Base-by-base conservation (phyloP, 2,113 vertebrate species). In the Melierax canorus region DNA sequence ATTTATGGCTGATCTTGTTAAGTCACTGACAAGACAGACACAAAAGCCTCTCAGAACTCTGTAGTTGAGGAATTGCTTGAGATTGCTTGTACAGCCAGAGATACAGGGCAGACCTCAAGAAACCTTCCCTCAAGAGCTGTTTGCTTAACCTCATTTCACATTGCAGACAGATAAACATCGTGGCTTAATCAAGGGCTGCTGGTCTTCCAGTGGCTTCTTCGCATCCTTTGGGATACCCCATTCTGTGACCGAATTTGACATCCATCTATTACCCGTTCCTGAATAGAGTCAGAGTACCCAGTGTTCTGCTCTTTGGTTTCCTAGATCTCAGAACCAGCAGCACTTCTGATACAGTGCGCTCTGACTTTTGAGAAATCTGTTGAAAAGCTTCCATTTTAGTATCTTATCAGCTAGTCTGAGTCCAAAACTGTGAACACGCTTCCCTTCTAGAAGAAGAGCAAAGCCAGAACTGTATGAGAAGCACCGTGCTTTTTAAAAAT, bases 361-460 rank as follows among this genome's bases (percentile, higher is more conserved):
- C 50, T 64, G 68, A 10, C 59, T 81, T 64, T 13, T 32, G 29
- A 56, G 39, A 39, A 77, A 32, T 43, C 84, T 32, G 4, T 2
- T 80, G 76, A n/a, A 56, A 73, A 87, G 2, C 11, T 81, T 72
- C 46, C 5, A 8, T 30, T 39, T 56, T 7, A 48, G 18, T 21
- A 18, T 58, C 14, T 74, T 39, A 10, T 19, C 45, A 43, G 24
- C 58, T 72, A 14, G 10, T 38, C 43, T 58, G 48, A 76, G 38
- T 46, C 43, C 51, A 48, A 43, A 72, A n/a, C 21, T 68, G 38
- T 0, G 0, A 56, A 51, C 22, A 10, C 4, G 2, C 9, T 32
- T 45, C 18, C 7, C 21, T 79, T 75, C 59, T 26, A 13, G 26
- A 69, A 45, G 30, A 38, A 74, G 55, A 73, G 22, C 29, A 59